Conservation (phyloP, 2,113 vertebrate genomes). For the Rallus limicola region DNA sequence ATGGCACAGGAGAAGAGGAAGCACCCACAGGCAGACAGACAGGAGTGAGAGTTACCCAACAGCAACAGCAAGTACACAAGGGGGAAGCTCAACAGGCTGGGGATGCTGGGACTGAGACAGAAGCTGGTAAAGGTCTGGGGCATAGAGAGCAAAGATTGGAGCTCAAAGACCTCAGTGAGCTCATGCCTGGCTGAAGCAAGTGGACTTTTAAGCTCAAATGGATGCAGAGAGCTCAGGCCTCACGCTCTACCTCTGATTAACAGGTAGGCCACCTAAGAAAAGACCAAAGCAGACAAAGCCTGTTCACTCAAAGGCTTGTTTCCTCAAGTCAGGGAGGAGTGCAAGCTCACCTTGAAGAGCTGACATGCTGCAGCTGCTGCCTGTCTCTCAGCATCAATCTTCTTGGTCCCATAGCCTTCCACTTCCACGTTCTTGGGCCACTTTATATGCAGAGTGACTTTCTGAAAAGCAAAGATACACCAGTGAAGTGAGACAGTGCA, state of each 20-base stretch:
- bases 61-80: background rate
- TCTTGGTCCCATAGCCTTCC: slow-evolving; percentile 88
- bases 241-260: background rate
- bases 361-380: slow-evolving; percentile 92
- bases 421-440: slow-evolving; percentile 91
- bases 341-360: slow-evolving; percentile 83
- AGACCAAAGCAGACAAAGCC: fast-evolving
- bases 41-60: background rate
- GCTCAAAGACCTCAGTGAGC: background rate
- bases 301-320: too few species aligned
- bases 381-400: slow-evolving; percentile 86
- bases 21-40: background rate
- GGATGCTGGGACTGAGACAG: background rate
- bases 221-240: background rate
- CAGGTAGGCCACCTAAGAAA: background rate
- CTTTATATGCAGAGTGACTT: slow-evolving; percentile 86
- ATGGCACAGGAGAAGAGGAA: background rate
- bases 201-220: background rate
- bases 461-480: slow-evolving; percentile 71
- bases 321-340: background rate
- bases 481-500: background rate
- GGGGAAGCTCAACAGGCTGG: fast-evolving
- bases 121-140: background rate
- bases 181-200: background rate
- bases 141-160: background rate